Evolutionary conservation across 2,797 vertebrate genomes (phyloP).

Genomic region (Cephalopachus bancanus): DNA sequence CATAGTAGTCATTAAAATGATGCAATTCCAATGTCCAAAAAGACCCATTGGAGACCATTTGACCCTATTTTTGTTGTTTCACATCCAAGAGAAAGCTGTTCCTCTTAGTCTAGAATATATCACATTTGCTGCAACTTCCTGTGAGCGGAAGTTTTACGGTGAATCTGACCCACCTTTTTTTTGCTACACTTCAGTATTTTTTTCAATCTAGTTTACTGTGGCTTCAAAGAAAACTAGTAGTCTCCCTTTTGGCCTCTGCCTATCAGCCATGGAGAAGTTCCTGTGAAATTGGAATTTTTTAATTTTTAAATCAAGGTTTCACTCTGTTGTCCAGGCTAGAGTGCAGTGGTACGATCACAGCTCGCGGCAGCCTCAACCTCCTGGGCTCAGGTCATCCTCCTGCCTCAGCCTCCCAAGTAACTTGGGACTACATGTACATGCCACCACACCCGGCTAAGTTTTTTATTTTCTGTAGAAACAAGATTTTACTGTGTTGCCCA

Average conservation of each 20-base stretch:
- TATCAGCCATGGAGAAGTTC: background rate
- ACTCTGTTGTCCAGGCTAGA: too few species aligned
- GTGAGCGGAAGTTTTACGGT: background rate
- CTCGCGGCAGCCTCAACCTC: too few species aligned
- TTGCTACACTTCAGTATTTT: background rate
- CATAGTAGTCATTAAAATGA: background rate
- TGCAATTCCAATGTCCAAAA: background rate
- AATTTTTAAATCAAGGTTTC: too few species aligned
- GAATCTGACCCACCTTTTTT: background rate
- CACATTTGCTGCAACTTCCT: background rate
- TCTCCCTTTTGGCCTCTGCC: background rate
- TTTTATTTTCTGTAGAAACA: too few species aligned
- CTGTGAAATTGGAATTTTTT: conserved; percentile 51
- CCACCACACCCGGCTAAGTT: too few species aligned
- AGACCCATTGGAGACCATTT: background rate
- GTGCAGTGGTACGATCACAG: too few species aligned
- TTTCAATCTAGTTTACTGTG: background rate
- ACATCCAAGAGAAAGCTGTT: background rate
- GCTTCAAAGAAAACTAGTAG: background rate
- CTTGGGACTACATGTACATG: too few species aligned
- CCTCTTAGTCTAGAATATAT: background rate
- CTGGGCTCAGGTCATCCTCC: too few species aligned
- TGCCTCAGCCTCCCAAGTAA: too few species aligned
- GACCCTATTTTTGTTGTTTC: background rate
- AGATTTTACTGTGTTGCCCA: too few species aligned